phyloP scores from a whole-genome alignment of 2,113 vertebrate species.

The Brachirus orientalis region DNA sequence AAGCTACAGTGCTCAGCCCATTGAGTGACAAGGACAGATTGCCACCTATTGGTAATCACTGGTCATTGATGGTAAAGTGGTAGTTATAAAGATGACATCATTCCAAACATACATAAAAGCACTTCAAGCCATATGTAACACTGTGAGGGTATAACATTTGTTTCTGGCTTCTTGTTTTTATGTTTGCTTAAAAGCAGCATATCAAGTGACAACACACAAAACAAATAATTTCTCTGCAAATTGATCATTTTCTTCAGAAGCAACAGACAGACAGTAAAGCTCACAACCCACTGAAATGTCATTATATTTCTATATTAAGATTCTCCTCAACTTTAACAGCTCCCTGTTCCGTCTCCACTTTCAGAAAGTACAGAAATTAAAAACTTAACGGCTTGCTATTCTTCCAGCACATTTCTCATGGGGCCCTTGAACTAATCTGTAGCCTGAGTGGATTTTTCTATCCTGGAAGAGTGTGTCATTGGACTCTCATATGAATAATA shows the following conservation, averaged over 20 bases:
- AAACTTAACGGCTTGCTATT: background rate
- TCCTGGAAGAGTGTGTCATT: constrained; percentile 66
- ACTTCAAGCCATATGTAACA: constrained; percentile 9
- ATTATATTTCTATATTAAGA: constrained; percentile 42
- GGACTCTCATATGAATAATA: constrained; percentile 78
- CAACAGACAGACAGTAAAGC: constrained; percentile 17
- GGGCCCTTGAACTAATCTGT: constrained; percentile 68
- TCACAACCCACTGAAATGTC: constrained; percentile 32
- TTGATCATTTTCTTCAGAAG: constrained; percentile 38
- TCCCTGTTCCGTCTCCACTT: constrained; percentile 29
- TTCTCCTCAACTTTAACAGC: constrained; percentile 10
- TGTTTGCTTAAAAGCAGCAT: constrained; percentile 17
- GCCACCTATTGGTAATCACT: constrained; percentile 73
- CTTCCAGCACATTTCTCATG: constrained; percentile 49
- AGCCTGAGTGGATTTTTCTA: constrained; percentile 62
- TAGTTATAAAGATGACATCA: too few relatives aligned
- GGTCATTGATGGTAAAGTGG: constrained; percentile 29
- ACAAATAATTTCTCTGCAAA: constrained; percentile 49
- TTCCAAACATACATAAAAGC: constrained; percentile 1
- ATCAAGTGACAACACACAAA: constrained; percentile 40
- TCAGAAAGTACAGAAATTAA: constrained; percentile 35
- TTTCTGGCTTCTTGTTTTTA: constrained; percentile 9
- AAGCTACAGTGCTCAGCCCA: constrained; percentile 13
- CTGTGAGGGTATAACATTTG: too few relatives aligned
- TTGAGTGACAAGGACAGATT: constrained; percentile 70